Evolutionary conservation across 2,113 vertebrate genomes (phyloP).

Genomic region (Pluvianellus socialis): DNA sequence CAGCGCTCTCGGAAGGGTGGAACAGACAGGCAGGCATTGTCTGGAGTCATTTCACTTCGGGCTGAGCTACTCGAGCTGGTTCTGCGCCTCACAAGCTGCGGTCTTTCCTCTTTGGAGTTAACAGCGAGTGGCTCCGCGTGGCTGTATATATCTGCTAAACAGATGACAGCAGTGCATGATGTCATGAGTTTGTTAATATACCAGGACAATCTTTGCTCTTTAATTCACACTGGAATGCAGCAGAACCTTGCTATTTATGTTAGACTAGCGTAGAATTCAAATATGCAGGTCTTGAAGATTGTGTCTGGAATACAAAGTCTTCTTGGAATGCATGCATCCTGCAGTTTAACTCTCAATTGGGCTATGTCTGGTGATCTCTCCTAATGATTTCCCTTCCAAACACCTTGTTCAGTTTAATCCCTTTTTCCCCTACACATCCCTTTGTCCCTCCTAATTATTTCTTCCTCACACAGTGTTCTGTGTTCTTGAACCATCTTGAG

Average conservation of each 20-base stretch:
- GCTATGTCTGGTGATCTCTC: neutral
- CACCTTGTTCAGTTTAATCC: neutral
- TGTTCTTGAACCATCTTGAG: neutral
- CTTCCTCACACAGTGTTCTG: neutral
- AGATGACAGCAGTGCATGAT: neutral
- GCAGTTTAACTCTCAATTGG: neutral
- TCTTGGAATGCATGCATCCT: neutral
- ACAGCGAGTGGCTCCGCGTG: neutral
- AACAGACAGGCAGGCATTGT: rapidly evolving
- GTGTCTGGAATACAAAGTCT: conserved; percentile 1
- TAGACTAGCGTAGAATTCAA: neutral
- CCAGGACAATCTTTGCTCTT: neutral
- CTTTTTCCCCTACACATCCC: rapidly evolving
- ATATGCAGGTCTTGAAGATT: neutral
- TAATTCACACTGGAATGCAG: neutral
- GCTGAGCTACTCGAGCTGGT: neutral
- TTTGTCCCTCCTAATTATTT: neutral
- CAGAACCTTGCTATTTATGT: neutral
- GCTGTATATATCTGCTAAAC: neutral
- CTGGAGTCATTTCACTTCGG: rapidly evolving
- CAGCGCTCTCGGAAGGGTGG: neutral
- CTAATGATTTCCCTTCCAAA: neutral
- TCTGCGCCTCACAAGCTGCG: neutral
- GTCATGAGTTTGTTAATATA: neutral
- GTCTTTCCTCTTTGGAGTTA: neutral